Percentiles rank a stretch among this genome's conserved stretches.
phyloP scores from a whole-genome alignment of 2,113 vertebrate genomes.

The Callionymus lyra region DNA sequence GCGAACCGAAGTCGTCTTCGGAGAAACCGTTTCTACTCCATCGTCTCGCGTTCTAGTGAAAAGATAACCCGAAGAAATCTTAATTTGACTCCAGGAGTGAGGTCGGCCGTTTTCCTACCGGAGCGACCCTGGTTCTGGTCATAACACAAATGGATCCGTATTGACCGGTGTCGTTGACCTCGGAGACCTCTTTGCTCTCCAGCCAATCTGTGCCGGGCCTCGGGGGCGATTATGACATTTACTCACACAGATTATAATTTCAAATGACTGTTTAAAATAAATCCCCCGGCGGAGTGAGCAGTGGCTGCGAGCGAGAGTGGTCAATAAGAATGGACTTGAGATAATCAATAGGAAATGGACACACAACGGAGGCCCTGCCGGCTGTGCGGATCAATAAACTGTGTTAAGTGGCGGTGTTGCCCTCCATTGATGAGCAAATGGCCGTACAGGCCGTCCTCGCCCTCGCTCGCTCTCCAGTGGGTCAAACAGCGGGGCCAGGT shows the following conservation, averaged over 20 bases:
- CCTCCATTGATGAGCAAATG: conserved; percentile 70
- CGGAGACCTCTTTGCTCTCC: conserved; percentile 59
- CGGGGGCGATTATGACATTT: conserved; percentile 75
- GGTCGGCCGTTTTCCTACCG: conserved; percentile 27
- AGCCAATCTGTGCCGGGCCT: conserved; percentile 61
- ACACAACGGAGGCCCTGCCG: conserved; percentile 64
- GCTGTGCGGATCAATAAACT: conserved; percentile 65
- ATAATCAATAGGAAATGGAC: conserved; percentile 77
- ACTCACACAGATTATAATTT: conserved; percentile 75
- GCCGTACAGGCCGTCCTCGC: conserved; percentile 54
- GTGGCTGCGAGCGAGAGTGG: conserved; percentile 41
- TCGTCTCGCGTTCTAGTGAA: not conserved
- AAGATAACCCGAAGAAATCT: conserved; percentile 5
- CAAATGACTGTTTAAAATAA: conserved; percentile 72
- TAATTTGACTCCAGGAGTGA: conserved; percentile 11
- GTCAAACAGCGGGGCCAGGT: conserved; percentile 61
- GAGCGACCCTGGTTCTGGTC: conserved; percentile 23
- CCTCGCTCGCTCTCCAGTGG: conserved; percentile 37
- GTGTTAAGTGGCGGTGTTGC: conserved; percentile 72
- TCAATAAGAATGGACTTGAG: conserved; percentile 72
- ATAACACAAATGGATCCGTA: conserved; percentile 59
- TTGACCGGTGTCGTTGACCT: conserved; percentile 61
- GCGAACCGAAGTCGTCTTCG: conserved; percentile 4
- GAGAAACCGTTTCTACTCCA: conserved; percentile 34
- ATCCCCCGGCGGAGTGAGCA: conserved; percentile 55